Base-by-base conservation (phyloP, 2,797 vertebrate genomes). In the Poeciliopsis gracilis region DNA sequence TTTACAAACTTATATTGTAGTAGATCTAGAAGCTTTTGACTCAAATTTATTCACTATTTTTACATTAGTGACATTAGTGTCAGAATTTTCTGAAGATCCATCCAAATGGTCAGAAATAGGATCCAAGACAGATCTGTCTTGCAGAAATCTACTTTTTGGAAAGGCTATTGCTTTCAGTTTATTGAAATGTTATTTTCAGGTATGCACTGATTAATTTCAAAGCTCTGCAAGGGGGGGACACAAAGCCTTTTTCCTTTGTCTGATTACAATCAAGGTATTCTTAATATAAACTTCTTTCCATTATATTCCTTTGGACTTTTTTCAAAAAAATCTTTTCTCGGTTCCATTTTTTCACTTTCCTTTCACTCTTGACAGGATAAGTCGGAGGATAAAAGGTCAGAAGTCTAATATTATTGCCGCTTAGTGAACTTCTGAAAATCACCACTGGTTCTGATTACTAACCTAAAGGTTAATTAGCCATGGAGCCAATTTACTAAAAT, bases 301-400 rank as follows among this genome's bases (percentile, higher is more conserved):
- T 63, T 47, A 47, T 38, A 45, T 23, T 33, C 30, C 20, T 45
- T 1, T 1, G 61, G 43, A 13, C 30, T 66, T 61, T 66, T 61
- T 49, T 12, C 0, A 23, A 25, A 8, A 20, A 53, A 53, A 23
- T 53, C 12, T 36, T 63, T 28, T 75, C 57, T 53, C 63, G 9
- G 61, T 41, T 25, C 15, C 36, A 41, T 41, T 20, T 57, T 55
- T 73, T 12, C 33, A 38, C 33, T 51, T n/a, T 55, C 25, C 49
- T 73, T 57, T 33, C 38, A 57, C 49, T 71, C 76, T 43, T 41
- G 49, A 30, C 28, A 5, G 25, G 33, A 15, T 53, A 41, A 30
- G 66, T 57, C n/a, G 33, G 30, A 49, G 49, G 38, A 77, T 55
- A 28, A 71, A 77, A 77, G 49, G 66, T 77, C 66, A 71, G 49